Base-by-base conservation (phyloP, 2,888 invertebrate species). In the Ennomos quercinarius region DNA sequence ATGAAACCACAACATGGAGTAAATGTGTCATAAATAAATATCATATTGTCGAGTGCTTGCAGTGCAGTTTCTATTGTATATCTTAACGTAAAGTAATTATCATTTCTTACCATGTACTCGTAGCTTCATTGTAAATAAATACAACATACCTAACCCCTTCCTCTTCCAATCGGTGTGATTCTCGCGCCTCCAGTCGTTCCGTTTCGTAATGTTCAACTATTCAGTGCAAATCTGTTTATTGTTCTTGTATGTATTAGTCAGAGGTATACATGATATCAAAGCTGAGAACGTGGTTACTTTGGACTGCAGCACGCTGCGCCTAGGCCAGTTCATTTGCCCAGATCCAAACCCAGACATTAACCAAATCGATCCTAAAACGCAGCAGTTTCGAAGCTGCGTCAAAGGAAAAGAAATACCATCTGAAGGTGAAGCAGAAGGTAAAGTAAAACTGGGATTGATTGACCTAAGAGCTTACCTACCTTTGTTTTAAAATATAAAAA, bases 301-400 rank as follows among this genome's bases (percentile, higher is more conserved):
- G 36, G 95, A 97, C 77, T 97, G 97, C 80, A 95, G 89, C 74
- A 95, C 94, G 48, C 85, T 97, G 70, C 91, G 95, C 70, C 93
- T 96, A 91, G 97, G 97, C 0, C 97, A 97, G 75, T 97, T 94
- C 74, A 93, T 97, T 63, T 98, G 98, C 79, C 97, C 97, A 0
- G 95, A 97, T 91, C 96, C 97, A 8, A 93, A 97, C 90, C 96
- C 97, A 9, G 93, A 91, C 64, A 87, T 93, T 68, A 94, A 95
- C 72, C 95, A 96, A 73, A 97, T 99, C 73, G 98, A 99, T 83
- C 94, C 95, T 0, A 95, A 95, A 76, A 99, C 99, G 0, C 99
- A 99, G 83, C 98, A 98, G 80, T 95, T 96, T 37, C 89, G 87
- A 68, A 97, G 96, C 57, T 98, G 98, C 82, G 95, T 94, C 1